Conservation (phyloP, 2,888 invertebrate genomes). For the Hirtodrosophila cameraria region DNA sequence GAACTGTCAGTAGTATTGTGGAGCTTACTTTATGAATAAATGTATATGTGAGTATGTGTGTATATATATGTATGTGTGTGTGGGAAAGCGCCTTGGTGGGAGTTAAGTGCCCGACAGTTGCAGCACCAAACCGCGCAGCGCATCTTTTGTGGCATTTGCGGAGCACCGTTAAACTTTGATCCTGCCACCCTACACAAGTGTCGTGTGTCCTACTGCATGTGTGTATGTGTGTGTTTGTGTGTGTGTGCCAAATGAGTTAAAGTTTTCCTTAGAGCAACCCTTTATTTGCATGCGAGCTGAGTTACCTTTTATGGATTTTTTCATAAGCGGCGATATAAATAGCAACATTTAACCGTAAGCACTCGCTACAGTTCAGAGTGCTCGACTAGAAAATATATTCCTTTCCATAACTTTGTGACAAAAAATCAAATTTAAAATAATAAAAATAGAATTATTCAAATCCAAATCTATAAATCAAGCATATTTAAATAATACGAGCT, state of each 20-base stretch:
- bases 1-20: conserved; percentile 75
- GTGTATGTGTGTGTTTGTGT: conserved; percentile 1
- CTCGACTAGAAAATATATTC: no score
- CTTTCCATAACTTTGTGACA: no score
- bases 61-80: conserved; percentile 1
- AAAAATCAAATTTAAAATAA: no score
- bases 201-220: not conserved
- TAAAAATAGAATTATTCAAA: no score
- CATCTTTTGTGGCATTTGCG: conserved; percentile 66
- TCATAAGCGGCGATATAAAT: conserved; percentile 11
- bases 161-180: conserved; percentile 22
- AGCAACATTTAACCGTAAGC: not conserved
- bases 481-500: no score
- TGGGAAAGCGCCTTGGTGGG: conserved; percentile 21
- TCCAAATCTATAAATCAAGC: no score
- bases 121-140: conserved; percentile 40
- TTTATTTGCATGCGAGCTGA: conserved; percentile 47
- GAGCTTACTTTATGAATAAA: conserved; percentile 42
- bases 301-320: conserved; percentile 56
- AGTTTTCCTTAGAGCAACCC: conserved; percentile 26
- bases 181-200: not conserved
- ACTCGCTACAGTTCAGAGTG: no score
- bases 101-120: conserved; percentile 68
- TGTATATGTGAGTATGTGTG: conserved; percentile 3
- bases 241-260: conserved; percentile 11